Base-by-base conservation (phyloP, 2,113 vertebrate genomes). In the Ia io region DNA sequence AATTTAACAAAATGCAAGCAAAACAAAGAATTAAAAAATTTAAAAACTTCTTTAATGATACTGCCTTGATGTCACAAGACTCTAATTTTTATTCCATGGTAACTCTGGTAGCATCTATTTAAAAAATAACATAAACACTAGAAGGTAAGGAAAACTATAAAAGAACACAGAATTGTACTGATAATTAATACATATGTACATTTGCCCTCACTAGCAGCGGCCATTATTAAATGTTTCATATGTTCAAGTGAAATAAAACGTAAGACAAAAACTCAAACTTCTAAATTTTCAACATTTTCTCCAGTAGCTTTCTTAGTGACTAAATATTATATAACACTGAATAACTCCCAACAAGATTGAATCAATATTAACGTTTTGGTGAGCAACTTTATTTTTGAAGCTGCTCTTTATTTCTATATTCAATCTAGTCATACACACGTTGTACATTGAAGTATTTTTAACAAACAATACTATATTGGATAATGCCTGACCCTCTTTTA, bases 1-100 rank as follows among this genome's bases (percentile, higher is more conserved):
- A 84, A 90, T 44, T 90, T 76, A 89, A 78, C n/a, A 90, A 96
- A 91, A 93, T 93, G n/a, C 4, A 96, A 92, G 79, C n/a, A 93
- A 91, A 94, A 82, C 8, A 92, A 95, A 76, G 11, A 85, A 83
- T 70, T 67, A 47, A 83, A 94, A 93, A 65, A 18, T 44, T 59
- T 40, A 28, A 78, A 85, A 79, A 51, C 44, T 71, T 82, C 28
- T 83, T 83, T 80, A 86, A 87, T 18, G 28, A 67, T 61, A 90
- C 1, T 94, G 40, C 40, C 35, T 49, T 85, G 37, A 88, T 49
- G 23, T 94, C 30, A 92, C 28, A 93, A 91, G 59, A 88, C 32
- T 93, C 71, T 84, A 87, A 37, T 47, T 82, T 96, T 93, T 92
- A 84, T 47, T 47, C 35, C 16, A 35, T 12, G 25, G n/a, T 23